Percentiles rank a stretch among this genome's conserved stretches.
These are phyloP conservation scores for Cetoscarus ocellatus DNA, from an alignment of 2,797 vertebrate species.

Conservation along the genomic window DNA sequence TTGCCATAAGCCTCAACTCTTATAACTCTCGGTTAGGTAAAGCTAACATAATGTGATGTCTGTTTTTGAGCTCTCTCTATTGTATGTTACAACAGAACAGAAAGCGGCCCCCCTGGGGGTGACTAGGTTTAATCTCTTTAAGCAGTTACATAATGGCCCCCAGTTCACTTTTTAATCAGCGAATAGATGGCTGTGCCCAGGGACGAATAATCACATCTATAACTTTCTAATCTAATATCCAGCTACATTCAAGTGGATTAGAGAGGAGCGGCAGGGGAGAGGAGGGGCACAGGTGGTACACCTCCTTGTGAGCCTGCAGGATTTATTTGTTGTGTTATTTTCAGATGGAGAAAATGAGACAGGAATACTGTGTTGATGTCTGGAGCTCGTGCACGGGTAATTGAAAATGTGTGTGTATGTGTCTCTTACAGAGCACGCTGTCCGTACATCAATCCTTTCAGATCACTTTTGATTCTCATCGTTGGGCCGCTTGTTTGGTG, in stretches of 20 bases:
- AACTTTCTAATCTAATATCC: conserved; percentile 84
- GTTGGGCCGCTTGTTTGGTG: conserved; percentile 49
- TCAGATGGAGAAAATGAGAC: conserved; percentile 58
- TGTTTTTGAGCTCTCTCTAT: conserved; percentile 50
- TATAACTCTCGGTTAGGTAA: conserved; percentile 21
- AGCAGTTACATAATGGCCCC: conserved; percentile 82
- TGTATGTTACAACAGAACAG: conserved; percentile 55
- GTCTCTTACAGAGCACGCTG: conserved; percentile 30
- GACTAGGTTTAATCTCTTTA: conserved; percentile 80
- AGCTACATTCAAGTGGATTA: conserved; percentile 82
- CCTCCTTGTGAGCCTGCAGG: conserved; percentile 50
- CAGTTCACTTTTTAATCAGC: conserved; percentile 82
- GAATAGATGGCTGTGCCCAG: conserved; percentile 78
- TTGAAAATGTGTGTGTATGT: background rate
- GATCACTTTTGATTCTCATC: conserved; percentile 66
- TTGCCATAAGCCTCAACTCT: conserved; percentile 5
- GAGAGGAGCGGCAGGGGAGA: conserved; percentile 48
- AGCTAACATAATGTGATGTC: conserved; percentile 42
- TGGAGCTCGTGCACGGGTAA: background rate
- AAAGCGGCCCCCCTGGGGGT: conserved; percentile 58
- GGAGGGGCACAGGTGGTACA: conserved; percentile 71
- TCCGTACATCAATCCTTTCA: conserved; percentile 50
- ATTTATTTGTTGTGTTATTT: conserved; percentile 60
- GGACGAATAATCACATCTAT: conserved; percentile 84
- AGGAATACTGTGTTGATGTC: conserved; percentile 36